Conservation (phyloP, 2,888 invertebrate genomes). For the Heliconius hortense region DNA sequence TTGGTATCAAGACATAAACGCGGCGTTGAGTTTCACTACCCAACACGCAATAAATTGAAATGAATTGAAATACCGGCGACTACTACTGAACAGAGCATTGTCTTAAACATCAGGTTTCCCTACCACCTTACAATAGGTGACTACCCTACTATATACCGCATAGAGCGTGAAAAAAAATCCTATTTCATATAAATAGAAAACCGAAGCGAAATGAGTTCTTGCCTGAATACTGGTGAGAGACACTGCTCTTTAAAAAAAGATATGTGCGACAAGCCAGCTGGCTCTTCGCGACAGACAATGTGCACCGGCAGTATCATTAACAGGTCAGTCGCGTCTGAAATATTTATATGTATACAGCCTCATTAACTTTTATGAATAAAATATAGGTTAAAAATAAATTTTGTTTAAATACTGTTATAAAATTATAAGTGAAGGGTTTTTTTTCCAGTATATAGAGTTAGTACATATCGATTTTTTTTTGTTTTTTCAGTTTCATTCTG, state of each 20-base stretch:
- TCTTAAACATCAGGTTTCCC: too few species aligned
- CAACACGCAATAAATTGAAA: too few species aligned
- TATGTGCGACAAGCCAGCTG: conserved; percentile 14
- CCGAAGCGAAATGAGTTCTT: conserved; percentile 6
- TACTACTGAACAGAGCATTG: too few species aligned
- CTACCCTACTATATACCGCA: too few species aligned
- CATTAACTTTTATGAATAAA: conserved; percentile 14
- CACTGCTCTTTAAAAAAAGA: conserved; percentile 15
- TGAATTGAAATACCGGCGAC: too few species aligned
- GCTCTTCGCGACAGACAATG: conserved; percentile 10
- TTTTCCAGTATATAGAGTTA: too few species aligned
- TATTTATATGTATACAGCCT: conserved; percentile 11
- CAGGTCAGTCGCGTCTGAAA: conserved; percentile 17
- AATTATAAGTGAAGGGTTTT: not conserved
- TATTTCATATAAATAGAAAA: conserved; percentile 13
- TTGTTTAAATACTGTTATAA: not conserved
- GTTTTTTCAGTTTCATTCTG: too few species aligned
- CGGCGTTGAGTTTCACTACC: too few species aligned
- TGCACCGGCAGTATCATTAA: conserved; percentile 12
- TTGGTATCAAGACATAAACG: too few species aligned
- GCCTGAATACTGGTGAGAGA: conserved; percentile 7
- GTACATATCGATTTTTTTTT: too few species aligned
- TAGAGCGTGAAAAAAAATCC: too few species aligned
- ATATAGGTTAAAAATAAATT: not conserved
- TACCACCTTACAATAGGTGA: too few species aligned